These are phyloP conservation scores for Chamaedrilus cognettii DNA, from an alignment of 2,888 invertebrate species.

Conservation along the genomic window DNA sequence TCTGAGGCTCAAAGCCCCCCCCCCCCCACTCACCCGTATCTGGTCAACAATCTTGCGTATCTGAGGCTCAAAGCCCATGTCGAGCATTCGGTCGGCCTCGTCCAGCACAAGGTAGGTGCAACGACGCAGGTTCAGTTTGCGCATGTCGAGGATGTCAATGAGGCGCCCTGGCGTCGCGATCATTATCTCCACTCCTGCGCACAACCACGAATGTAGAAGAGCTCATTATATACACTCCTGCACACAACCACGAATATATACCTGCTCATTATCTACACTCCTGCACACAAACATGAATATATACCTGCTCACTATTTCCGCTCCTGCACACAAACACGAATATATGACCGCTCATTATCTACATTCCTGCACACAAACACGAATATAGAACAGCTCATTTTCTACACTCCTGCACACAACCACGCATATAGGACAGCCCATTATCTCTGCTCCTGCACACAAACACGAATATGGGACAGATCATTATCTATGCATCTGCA, in stretches of 20 bases:
- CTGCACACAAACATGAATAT: too few relatives aligned
- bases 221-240: too few relatives aligned
- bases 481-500: too few relatives aligned
- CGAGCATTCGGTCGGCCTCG: constrained; percentile 95
- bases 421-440: too few relatives aligned
- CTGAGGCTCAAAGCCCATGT: constrained; percentile 80
- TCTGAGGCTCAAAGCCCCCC: too few relatives aligned
- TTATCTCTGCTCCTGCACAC: constrained; percentile 74
- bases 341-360: too few relatives aligned
- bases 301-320: constrained; percentile 92
- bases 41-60: constrained; percentile 33
- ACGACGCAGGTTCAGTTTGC: constrained; percentile 54
- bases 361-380: too few relatives aligned
- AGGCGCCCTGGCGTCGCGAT: constrained; percentile 94
- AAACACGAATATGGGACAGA: too few relatives aligned
- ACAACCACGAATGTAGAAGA: too few relatives aligned
- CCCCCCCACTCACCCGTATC: constrained; percentile 31
- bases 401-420: constrained; percentile 64
- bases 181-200: constrained; percentile 79
- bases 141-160: constrained; percentile 84
- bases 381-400: too few relatives aligned
- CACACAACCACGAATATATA: too few relatives aligned
- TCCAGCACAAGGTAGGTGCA: constrained; percentile 87
- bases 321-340: constrained; percentile 64
- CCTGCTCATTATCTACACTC: too few relatives aligned